phyloP scores from a whole-genome alignment of 2,888 invertebrate genomes.

The Tyria jacobaeae region DNA sequence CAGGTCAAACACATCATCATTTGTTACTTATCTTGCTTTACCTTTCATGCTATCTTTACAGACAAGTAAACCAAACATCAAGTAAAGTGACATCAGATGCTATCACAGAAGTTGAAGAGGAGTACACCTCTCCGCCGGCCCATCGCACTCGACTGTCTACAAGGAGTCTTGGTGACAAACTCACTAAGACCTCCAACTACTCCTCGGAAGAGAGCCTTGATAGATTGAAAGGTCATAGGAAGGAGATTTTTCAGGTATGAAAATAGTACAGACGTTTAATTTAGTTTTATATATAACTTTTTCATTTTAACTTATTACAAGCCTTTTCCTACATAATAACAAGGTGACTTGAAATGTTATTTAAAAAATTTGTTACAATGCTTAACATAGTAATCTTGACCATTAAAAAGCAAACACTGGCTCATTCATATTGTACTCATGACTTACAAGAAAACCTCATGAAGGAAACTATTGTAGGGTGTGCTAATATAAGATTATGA shows the following conservation, averaged over 20 bases:
- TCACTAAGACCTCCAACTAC: conserved; percentile 87
- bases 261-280: neutral
- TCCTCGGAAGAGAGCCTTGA: conserved; percentile 82
- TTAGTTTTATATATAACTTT: neutral
- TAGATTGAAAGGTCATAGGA: conserved; percentile 63
- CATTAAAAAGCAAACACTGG: neutral
- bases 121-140: conserved; percentile 59
- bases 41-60: conserved; percentile 36
- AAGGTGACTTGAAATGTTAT: neutral
- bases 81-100: conserved; percentile 59
- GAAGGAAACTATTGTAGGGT: neutral
- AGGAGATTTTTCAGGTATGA: conserved; percentile 77
- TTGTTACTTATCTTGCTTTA: no score
- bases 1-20: no score
- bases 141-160: conserved; percentile 70
- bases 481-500: neutral
- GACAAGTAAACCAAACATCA: conserved; percentile 64
- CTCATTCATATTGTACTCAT: neutral
- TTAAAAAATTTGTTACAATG: neutral
- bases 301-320: neutral
- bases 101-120: conserved; percentile 62
- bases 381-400: conserved; percentile 1
- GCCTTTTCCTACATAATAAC: neutral
- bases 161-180: conserved; percentile 60
- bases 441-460: neutral